Evolutionary conservation across 1,140 invertebrate species (phyloP), one percentile per base, ranked within the genome.

Genomic region (Mamestra configurata): DNA sequence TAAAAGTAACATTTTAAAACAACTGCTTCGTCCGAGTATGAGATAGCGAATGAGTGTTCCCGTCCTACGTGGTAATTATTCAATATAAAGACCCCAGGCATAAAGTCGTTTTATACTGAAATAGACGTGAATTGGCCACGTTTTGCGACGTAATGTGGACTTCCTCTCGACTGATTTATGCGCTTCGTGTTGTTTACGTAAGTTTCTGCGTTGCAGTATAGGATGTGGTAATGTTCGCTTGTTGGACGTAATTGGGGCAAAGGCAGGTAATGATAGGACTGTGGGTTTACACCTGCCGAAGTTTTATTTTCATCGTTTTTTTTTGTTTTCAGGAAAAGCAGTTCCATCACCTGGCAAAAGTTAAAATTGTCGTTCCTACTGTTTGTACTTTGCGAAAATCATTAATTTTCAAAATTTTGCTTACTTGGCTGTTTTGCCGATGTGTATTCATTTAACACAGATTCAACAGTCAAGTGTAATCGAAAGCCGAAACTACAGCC

Each of bases 1-100:
- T 85, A 84, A 84, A 53, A 87, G 40, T 83, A 82, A 82, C 76
- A 87, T 79, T 68, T 81, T 88, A 43, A 75, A 84, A 87, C 86
- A 81, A 83, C 79, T 84, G 72, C 27, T 13, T 82, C 20, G 77
- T 6, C 10, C 81, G 78, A 86, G 53, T 61, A 77, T 80, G 71
- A 73, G 72, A 71, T 82, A 79, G 78, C 55, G 79, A 91, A 85
- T 90, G 90, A 59, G 40, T 61, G 61, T 53, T 59, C 79, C 68
- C 87, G 64, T 81, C 90, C 92, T 81, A 92, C 90, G 79, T 84
- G 66, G 83, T 91, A 92, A 91, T 93, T 91, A 92, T 88, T 77
- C 88, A 91, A 91, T 92, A 82, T 89, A 18, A 78, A 77, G 85
- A 86, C 83, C 85, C 80, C 77, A 59, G 71, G 18, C 55, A 59